A percentile compares a stretch with the other conserved stretches of the same genome.
Evolutionary conservation across 2,888 invertebrate species (phyloP).

Genomic region (Herminia tarsipennalis): DNA sequence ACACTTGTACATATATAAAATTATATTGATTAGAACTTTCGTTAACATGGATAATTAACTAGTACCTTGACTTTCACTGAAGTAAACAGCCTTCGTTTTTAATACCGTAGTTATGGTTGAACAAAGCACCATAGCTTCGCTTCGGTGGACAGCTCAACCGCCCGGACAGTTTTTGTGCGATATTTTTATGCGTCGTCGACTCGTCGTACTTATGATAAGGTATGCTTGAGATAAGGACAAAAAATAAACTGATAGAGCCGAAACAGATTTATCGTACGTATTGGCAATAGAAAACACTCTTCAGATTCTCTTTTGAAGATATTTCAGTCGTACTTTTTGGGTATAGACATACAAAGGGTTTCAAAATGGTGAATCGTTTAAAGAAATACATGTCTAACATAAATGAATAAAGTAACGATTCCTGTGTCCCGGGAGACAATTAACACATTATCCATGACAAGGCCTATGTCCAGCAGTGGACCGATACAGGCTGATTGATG

Average conservation of each 20-base stretch:
- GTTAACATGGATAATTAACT: slow-evolving; percentile 7
- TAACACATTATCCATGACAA: no score
- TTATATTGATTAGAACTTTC: background rate
- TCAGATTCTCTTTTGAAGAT: background rate
- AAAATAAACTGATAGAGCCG: slow-evolving; percentile 6
- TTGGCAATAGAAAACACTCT: slow-evolving; percentile 1
- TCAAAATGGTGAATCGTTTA: background rate
- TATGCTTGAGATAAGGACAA: slow-evolving; percentile 11
- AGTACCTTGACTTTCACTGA: slow-evolving; percentile 17
- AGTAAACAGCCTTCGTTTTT: slow-evolving; percentile 19
- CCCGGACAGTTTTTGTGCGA: slow-evolving; percentile 11
- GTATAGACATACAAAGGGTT: background rate
- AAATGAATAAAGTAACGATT: no score
- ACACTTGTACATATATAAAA: slow-evolving; percentile 1
- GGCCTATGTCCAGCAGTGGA: no score
- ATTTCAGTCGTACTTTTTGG: background rate
- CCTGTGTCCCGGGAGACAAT: no score
- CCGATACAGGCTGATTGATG: no score
- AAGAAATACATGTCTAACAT: no score
- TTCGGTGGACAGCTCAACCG: slow-evolving; percentile 8
- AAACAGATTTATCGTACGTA: slow-evolving; percentile 10
- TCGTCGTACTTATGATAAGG: slow-evolving; percentile 9
- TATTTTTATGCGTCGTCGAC: slow-evolving; percentile 13
- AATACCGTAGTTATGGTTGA: slow-evolving; percentile 4
- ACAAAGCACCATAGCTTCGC: background rate